Percentiles rank a stretch among this genome's conserved stretches.
Evolutionary conservation across 2,797 vertebrate species (phyloP).

Genomic region (Botia almorhae): DNA sequence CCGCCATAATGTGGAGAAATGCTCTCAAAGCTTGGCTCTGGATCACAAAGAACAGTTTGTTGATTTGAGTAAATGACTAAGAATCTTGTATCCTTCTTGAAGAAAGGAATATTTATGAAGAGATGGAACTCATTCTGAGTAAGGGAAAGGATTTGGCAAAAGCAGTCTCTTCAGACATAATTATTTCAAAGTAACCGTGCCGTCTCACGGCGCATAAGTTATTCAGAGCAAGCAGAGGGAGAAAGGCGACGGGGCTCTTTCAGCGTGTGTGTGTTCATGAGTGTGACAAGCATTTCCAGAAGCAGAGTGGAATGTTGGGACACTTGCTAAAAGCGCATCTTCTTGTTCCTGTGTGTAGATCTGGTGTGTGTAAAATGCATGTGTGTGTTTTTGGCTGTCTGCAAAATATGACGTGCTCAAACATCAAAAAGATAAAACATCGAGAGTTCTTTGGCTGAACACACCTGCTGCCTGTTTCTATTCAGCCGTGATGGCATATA

Average conservation of each 20-base stretch:
- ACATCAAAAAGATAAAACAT: neutral
- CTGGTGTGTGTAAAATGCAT: neutral
- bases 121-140: slow-evolving; percentile 14
- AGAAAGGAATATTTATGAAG: slow-evolving; percentile 49
- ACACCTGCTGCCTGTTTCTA: slow-evolving; percentile 15
- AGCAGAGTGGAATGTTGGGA: slow-evolving; percentile 14
- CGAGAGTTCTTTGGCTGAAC: neutral
- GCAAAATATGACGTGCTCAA: neutral
- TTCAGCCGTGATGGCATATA: slow-evolving; percentile 19
- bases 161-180: slow-evolving; percentile 50
- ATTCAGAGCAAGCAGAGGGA: slow-evolving; percentile 48
- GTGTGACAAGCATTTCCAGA: slow-evolving; percentile 17
- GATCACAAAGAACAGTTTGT: slow-evolving; percentile 22
- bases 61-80: slow-evolving; percentile 18
- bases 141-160: slow-evolving; percentile 26
- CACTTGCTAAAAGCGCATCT: slow-evolving; percentile 38
- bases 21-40: no score
- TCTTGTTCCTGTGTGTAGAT: slow-evolving; percentile 14
- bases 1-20: no score
- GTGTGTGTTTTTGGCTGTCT: slow-evolving; percentile 2
- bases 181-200: slow-evolving; percentile 50
- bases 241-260: slow-evolving; percentile 44
- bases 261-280: slow-evolving; percentile 28
- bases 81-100: slow-evolving; percentile 10
- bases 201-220: slow-evolving; percentile 48